Conservation (phyloP, 92 coral and sea anemone genomes). For the Porites divaricata region DNA sequence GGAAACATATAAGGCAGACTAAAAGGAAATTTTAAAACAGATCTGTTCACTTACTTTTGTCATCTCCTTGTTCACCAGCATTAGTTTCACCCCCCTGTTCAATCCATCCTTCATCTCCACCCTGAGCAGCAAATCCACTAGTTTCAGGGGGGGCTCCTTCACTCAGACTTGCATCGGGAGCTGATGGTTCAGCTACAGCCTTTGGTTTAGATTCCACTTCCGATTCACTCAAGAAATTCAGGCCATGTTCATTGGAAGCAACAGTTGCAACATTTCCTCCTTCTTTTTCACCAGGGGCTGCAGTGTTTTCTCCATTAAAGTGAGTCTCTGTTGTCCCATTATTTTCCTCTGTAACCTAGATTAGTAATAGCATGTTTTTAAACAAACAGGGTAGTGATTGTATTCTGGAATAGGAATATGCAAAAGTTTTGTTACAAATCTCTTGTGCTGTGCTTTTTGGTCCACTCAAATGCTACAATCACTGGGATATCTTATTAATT, state of each 20-base stretch:
- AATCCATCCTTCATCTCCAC: slow-evolving; percentile 59
- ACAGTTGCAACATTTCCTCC: slow-evolving; percentile 67
- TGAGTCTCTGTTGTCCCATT: slow-evolving; percentile 44
- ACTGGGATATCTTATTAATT: too few species aligned
- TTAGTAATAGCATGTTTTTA: not conserved
- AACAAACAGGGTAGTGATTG: not conserved
- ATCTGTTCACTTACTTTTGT: slow-evolving; percentile 24
- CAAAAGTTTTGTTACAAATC: too few species aligned
- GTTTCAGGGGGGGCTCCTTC: slow-evolving; percentile 14
- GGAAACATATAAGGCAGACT: too few species aligned
- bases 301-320: slow-evolving; percentile 22
- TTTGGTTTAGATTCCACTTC: slow-evolving; percentile 79
- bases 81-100: slow-evolving; percentile 37
- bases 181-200: slow-evolving; percentile 53
- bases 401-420: too few species aligned
- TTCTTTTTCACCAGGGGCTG: slow-evolving; percentile 11
- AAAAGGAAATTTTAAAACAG: too few species aligned
- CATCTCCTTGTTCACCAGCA: slow-evolving; percentile 30
- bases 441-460: too few species aligned
- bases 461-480: too few species aligned
- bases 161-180: slow-evolving; percentile 29
- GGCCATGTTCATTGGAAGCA: slow-evolving; percentile 95
- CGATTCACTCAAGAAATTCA: slow-evolving; percentile 93
- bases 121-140: slow-evolving; percentile 34
- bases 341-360: slow-evolving; percentile 46